Conservation (phyloP, 2,113 vertebrate genomes). For the Syngnathus typhle region DNA sequence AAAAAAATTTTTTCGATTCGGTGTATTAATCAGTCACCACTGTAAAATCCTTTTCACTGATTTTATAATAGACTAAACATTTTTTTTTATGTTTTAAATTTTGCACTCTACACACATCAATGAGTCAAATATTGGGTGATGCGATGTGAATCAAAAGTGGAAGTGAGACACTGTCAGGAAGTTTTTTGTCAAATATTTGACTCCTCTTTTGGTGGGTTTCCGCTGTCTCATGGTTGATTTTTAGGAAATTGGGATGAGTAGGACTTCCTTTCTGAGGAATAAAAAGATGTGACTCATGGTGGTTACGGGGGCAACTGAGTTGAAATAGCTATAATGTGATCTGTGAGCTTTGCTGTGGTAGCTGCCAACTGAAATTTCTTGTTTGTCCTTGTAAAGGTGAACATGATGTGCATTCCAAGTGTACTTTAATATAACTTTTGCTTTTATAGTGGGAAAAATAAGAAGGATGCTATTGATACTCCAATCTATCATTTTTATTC, state of each 20-base stretch:
- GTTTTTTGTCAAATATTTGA: neutral
- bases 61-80: neutral
- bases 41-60: too few relatives aligned
- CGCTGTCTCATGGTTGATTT: constrained; percentile 13
- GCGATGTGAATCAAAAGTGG: constrained; percentile 2
- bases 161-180: constrained; percentile 3
- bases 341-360: neutral
- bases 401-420: neutral
- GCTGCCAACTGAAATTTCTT: neutral
- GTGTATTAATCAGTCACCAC: neutral
- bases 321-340: neutral
- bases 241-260: neutral
- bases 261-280: constrained; percentile 4
- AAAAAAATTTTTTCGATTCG: too few relatives aligned
- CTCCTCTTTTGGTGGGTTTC: constrained; percentile 2
- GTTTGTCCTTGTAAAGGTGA: neutral
- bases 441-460: neutral
- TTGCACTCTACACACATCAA: neutral
- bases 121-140: constrained; percentile 5
- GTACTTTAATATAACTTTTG: neutral
- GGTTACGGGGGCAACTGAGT: neutral
- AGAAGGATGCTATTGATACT: neutral
- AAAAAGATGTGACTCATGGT: constrained; percentile 7
- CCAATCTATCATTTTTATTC: neutral
- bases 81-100: neutral